Conservation (phyloP, 2,113 vertebrate species). For the Oxyruncus cristatus region DNA sequence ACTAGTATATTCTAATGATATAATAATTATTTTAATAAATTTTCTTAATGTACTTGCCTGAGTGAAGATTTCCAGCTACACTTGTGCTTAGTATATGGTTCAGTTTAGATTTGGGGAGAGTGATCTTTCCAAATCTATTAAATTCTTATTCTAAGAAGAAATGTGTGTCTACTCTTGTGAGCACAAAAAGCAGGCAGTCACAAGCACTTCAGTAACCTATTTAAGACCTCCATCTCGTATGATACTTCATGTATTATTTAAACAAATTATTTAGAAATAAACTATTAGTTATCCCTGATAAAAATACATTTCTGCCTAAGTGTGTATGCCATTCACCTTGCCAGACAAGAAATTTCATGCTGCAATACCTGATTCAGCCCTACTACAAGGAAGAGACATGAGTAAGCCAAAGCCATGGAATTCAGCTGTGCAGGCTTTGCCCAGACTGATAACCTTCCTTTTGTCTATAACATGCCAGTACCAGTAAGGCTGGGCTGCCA, state of each 20-base stretch:
- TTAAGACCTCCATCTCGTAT: background rate
- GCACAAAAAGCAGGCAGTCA: background rate
- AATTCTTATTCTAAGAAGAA: background rate
- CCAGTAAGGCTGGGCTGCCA: background rate
- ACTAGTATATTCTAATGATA: background rate
- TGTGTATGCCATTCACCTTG: background rate
- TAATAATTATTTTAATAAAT: background rate
- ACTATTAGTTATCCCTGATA: background rate
- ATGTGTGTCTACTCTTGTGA: background rate
- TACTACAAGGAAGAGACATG: background rate
- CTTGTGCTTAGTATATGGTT: background rate
- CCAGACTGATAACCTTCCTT: background rate
- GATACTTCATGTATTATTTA: background rate
- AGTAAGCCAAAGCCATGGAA: background rate
- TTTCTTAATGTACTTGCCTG: background rate
- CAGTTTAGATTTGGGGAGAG: background rate
- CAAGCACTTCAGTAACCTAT: background rate
- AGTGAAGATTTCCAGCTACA: background rate
- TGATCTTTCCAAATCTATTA: background rate
- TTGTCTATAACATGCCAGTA: background rate
- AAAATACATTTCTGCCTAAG: background rate
- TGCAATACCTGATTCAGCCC: background rate
- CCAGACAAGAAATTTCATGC: background rate
- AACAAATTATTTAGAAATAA: background rate
- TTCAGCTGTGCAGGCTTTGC: background rate